Evolutionary conservation across 2,113 vertebrate species (phyloP).

Genomic region (Panthera tigris): DNA sequence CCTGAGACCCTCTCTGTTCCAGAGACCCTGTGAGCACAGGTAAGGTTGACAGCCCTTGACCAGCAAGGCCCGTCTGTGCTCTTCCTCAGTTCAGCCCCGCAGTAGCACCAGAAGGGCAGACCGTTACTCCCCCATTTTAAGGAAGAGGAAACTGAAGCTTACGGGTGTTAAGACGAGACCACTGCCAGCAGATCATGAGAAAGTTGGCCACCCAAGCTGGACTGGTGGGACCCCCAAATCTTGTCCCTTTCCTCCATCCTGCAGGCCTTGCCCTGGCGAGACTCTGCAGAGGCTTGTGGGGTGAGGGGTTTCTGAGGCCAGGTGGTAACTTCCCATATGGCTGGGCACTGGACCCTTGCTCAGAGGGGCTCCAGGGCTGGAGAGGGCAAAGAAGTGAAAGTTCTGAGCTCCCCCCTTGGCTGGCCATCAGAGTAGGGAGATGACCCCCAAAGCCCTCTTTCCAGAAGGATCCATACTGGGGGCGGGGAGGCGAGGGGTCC

Average conservation of each 20-base stretch:
- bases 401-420: neutral
- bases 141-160: neutral
- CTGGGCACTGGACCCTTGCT: neutral
- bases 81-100: neutral
- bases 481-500: too few relatives aligned
- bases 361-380: neutral
- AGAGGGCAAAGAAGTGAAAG: neutral
- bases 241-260: neutral
- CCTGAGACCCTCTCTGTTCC: neutral
- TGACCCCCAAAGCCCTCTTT: neutral
- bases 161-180: neutral
- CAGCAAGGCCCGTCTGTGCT: neutral
- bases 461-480: neutral
- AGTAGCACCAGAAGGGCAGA: fast-evolving
- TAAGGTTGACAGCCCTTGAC: neutral
- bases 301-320: neutral
- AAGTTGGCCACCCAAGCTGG: neutral
- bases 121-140: neutral
- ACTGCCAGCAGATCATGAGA: neutral
- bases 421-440: neutral
- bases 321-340: fast-evolving
- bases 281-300: neutral
- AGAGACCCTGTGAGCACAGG: neutral
- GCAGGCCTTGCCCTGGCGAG: neutral
- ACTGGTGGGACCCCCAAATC: neutral